These are phyloP conservation scores for Trisateles emortualis DNA, from an alignment of 2,888 invertebrate species.

Conservation along the genomic window DNA sequence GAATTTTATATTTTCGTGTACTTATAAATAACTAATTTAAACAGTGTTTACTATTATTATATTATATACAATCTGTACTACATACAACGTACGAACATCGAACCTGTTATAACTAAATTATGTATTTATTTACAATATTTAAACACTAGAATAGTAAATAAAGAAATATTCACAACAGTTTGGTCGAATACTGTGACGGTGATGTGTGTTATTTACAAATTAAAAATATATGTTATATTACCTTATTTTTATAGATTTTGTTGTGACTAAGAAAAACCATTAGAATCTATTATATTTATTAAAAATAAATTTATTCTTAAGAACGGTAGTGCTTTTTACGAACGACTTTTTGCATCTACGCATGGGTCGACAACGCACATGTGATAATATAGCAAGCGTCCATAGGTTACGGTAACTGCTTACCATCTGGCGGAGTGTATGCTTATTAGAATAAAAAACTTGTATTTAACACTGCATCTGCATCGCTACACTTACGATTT, in stretches of 20 bases:
- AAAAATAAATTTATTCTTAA: too few relatives aligned
- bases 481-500: too few relatives aligned
- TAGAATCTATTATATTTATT: too few relatives aligned
- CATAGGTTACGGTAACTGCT: too few relatives aligned
- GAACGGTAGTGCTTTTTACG: too few relatives aligned
- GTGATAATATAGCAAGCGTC: too few relatives aligned
- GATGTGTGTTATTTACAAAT: constrained; percentile 45
- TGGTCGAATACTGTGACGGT: constrained; percentile 77
- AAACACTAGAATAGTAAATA: constrained; percentile 36
- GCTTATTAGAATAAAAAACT: too few relatives aligned
- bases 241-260: neutral
- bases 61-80: constrained; percentile 59
- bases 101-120: constrained; percentile 28
- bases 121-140: constrained; percentile 54
- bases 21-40: constrained; percentile 32
- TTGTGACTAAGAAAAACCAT: neutral
- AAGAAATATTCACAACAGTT: constrained; percentile 68
- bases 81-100: constrained; percentile 58
- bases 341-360: too few relatives aligned
- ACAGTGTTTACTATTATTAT: constrained; percentile 33
- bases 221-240: constrained; percentile 14
- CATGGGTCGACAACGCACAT: too few relatives aligned
- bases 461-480: too few relatives aligned
- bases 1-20: constrained; percentile 28
- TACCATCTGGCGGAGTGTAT: too few relatives aligned